A percentile compares a stretch with the other conserved stretches of the same genome.
These are phyloP conservation scores for Xestia ashworthii DNA, from an alignment of 2,888 invertebrate genomes.

Conservation along the genomic window DNA sequence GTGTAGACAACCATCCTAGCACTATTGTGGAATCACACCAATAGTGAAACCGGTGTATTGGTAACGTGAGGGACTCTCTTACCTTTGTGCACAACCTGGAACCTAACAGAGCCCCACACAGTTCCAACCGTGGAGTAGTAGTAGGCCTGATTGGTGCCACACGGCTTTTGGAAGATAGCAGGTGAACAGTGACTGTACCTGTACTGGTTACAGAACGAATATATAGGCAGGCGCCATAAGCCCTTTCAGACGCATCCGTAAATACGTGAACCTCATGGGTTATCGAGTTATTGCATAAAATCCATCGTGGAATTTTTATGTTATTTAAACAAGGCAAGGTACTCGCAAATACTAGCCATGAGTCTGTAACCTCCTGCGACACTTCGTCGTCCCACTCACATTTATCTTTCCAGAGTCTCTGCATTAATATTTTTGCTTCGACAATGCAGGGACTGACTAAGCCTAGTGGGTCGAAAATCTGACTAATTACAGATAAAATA, in stretches of 20 bases:
- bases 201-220: constrained; percentile 38
- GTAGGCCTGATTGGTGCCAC: constrained; percentile 61
- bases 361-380: constrained; percentile 30
- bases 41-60: too few relatives aligned
- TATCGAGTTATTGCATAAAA: constrained; percentile 27
- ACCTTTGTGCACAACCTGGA: too few relatives aligned
- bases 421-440: too few relatives aligned
- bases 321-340: constrained; percentile 46
- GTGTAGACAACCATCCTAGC: too few relatives aligned
- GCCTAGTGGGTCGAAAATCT: too few relatives aligned
- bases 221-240: constrained; percentile 58
- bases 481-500: too few relatives aligned
- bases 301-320: constrained; percentile 59
- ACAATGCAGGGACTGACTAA: too few relatives aligned
- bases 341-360: constrained; percentile 23
- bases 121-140: constrained; percentile 56
- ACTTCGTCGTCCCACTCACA: constrained; percentile 63
- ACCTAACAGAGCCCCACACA: too few relatives aligned
- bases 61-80: too few relatives aligned
- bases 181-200: constrained; percentile 41
- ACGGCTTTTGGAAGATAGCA: constrained; percentile 58
- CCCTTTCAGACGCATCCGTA: constrained; percentile 43
- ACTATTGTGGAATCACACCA: too few relatives aligned
- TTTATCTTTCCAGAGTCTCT: constrained; percentile 53
- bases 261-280: constrained; percentile 58